These are phyloP conservation scores for Athripsodes cinereus DNA, from an alignment of 2,888 invertebrate genomes.

Conservation along the genomic window DNA sequence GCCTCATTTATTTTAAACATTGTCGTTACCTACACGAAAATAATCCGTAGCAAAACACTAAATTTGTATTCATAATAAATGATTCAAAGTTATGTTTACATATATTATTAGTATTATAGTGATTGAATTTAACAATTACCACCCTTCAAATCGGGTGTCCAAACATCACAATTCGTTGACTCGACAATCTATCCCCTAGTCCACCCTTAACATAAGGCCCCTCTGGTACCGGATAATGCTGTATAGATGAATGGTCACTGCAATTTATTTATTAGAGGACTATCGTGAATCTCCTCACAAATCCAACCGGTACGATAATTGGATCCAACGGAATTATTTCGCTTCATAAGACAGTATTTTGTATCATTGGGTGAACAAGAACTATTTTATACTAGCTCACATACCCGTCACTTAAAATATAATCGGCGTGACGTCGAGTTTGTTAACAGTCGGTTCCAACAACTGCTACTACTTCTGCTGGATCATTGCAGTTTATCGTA, in stretches of 20 bases:
- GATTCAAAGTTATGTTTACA: neutral
- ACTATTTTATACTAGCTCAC: too few species aligned
- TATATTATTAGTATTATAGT: neutral
- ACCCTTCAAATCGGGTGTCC: conserved; percentile 19
- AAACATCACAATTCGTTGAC: conserved; percentile 23
- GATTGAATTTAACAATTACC: conserved; percentile 3
- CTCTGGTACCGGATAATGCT: neutral
- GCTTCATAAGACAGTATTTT: neutral
- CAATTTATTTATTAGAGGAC: neutral
- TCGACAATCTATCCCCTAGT: neutral
- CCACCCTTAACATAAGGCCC: neutral
- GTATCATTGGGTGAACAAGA: neutral
- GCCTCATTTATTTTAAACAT: too few species aligned
- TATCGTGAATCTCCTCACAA: neutral
- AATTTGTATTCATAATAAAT: neutral
- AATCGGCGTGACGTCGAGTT: too few species aligned
- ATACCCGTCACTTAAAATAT: too few species aligned
- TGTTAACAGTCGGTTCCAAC: too few species aligned
- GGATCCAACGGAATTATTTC: neutral
- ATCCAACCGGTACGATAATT: neutral
- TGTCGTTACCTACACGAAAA: too few species aligned
- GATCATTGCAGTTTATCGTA: too few species aligned
- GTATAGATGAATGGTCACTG: conserved; percentile 7
- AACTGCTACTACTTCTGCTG: too few species aligned
- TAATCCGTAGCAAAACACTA: too few species aligned